phyloP scores from a whole-genome alignment of 2,113 vertebrate genomes.

The Sminthopsis crassicaudata region DNA sequence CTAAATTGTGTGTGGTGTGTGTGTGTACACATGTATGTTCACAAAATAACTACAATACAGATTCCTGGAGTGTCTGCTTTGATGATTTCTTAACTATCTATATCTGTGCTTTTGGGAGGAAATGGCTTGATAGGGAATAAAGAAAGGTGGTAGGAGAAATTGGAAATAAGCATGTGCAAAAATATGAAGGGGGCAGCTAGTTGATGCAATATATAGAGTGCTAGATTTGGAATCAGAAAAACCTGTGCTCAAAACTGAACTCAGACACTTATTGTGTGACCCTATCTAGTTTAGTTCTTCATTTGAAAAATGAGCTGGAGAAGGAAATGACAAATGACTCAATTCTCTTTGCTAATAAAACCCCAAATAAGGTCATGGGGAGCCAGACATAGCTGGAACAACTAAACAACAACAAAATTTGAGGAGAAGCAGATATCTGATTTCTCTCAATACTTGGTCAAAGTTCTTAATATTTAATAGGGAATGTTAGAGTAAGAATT shows the following conservation, averaged over 20 bases:
- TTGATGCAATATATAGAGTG: neutral
- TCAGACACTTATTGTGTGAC: neutral
- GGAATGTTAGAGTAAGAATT: neutral
- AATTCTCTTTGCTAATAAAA: neutral
- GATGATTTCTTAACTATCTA: neutral
- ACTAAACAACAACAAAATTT: neutral
- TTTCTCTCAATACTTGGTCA: neutral
- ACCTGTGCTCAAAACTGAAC: neutral
- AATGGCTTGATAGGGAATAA: conserved; percentile 5
- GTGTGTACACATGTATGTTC: neutral
- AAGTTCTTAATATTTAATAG: conserved; percentile 32
- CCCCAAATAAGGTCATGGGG: neutral
- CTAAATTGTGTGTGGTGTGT: neutral
- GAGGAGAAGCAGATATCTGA: neutral
- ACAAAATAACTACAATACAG: neutral
- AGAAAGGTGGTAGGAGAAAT: neutral
- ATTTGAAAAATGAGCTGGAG: neutral
- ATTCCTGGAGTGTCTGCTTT: neutral
- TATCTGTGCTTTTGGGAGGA: neutral
- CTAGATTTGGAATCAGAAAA: neutral
- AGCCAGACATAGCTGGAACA: neutral
- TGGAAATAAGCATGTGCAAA: conserved; percentile 27
- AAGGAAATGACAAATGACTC: neutral
- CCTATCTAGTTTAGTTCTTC: neutral
- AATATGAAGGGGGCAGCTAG: neutral